Percentiles rank a stretch among this genome's conserved stretches.
Conservation (phyloP, 2,797 vertebrate genomes). For the Myotis vivesi region DNA sequence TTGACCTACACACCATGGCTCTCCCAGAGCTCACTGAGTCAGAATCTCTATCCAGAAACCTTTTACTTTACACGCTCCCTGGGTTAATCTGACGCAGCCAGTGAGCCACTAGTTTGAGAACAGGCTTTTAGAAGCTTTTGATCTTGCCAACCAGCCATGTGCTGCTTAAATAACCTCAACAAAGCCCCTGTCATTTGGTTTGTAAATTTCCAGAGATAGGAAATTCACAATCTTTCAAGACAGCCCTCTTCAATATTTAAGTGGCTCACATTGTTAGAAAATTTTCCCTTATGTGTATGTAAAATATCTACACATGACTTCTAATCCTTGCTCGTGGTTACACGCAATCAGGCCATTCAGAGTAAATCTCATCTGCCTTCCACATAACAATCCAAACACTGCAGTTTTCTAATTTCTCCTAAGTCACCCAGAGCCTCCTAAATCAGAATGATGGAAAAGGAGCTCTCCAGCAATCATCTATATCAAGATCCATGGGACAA, state of each 20-base stretch:
- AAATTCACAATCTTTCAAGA: neutral
- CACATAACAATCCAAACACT: neutral
- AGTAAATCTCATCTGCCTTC: neutral
- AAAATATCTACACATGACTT: constrained; percentile 4
- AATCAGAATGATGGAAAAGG: neutral
- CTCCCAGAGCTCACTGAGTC: neutral
- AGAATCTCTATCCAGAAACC: neutral
- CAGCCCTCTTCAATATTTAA: constrained; percentile 29
- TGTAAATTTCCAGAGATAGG: neutral
- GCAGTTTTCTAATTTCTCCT: neutral
- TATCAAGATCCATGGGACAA: neutral
- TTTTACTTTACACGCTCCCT: neutral
- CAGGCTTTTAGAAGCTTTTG: neutral
- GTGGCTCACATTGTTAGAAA: neutral
- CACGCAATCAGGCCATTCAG: neutral
- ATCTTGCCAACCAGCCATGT: neutral
- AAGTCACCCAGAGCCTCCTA: neutral
- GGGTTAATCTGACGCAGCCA: neutral
- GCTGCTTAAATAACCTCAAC: constrained; percentile 1
- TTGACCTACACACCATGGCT: neutral
- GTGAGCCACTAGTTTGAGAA: neutral
- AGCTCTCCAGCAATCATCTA: neutral
- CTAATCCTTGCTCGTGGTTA: neutral
- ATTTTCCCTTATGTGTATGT: neutral
- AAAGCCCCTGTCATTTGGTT: neutral